Base-by-base conservation (phyloP, 2,888 invertebrate species). In the Argynnis bischoffii region DNA sequence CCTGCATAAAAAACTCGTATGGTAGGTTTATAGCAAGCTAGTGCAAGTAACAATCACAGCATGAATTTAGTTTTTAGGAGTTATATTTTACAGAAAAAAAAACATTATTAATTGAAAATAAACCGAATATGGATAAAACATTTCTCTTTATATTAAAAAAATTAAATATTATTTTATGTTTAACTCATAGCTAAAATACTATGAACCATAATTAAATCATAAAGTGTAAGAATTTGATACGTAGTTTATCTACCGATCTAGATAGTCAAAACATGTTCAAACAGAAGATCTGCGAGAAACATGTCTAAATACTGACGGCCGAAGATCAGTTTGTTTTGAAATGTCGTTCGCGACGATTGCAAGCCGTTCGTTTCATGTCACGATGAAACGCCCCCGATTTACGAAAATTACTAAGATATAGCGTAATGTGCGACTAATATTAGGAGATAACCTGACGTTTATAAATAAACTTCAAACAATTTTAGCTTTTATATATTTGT, bases 281-380 rank as follows among this genome's bases (percentile, higher is more conserved):
- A 87, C 84, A 84, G 79, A 77, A 77, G 82, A 79, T 78, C 78
- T 77, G 86, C 79, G 78, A 81, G 76, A 73, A 85, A 85, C 82
- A 77, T 79, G 86, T 84, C 81, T 75, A 80, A 81, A 80, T 80
- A 83, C 83, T 83, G 84, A 84, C 84, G 81, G 79, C 75, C 75
- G 79, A 76, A 77, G 84, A 85, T 82, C 75, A 74, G 91, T 90
- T 91, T 91, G 87, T 91, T 91, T 91, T 88, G 85, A 91, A 83
- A 91, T 84, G 90, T 89, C 88, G 74, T 81, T 82, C 80, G 81
- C 79, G 75, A 79, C 78, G 81, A 82, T 82, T 79, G 77, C 78
- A 78, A 78, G 82, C 85, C 85, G 82, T 82, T 82, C 85, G 86
- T 79, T 86, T 84, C 85, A 81, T 85, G 83, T 88, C 89, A 83